Base-by-base conservation (phyloP, 2,113 vertebrate species). In the Forbesichthys agassizii region DNA sequence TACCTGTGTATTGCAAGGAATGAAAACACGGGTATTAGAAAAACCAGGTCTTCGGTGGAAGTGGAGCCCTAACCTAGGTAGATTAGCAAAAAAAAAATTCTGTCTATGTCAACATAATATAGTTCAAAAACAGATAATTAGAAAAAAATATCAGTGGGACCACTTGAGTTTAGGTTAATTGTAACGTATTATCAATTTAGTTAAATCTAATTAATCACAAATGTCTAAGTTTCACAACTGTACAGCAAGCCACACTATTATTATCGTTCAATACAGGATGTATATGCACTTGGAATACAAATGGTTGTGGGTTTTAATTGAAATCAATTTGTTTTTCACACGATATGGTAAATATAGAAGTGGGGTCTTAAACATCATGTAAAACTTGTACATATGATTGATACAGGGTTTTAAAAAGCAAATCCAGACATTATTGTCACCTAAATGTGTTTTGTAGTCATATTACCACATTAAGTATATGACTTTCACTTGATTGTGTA, bases 151-250 rank as follows among this genome's bases (percentile, higher is more conserved):
- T 27, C 20, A 27, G 27, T 27, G 27, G 2, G 27, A 27, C 48
- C 0, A 1, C 2, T 61, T 20, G 75, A 48, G 63, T 55, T 52
- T 63, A 46, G 60, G 16, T 64, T 77, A 51, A 75, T 69, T 56
- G 56, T 55, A 63, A 48, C 73, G 69, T 59, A 73, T 67, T 16
- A 77, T 83, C 66, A 85, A 80, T 75, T 47, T 2, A 61, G 81
- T 72, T 64, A 53, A 69, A 73, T 68, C 83, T 84, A 86, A 89
- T 87, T 84, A 73, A 33, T 75, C 75, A 83, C 79, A 85, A 73
- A 86, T 78, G 82, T 68, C 69, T 70, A 73, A 27, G 80, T 84
- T 84, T 80, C 80, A 84, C 84, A 86, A 85, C 75, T 68, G 59
- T 61, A 69, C 53, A 56, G 51, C 63, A 72, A 69, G 63, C 57